Percentiles rank a stretch among this genome's conserved stretches.
phyloP scores from a whole-genome alignment of 2,797 vertebrate genomes.

The Echeneis naucrates region DNA sequence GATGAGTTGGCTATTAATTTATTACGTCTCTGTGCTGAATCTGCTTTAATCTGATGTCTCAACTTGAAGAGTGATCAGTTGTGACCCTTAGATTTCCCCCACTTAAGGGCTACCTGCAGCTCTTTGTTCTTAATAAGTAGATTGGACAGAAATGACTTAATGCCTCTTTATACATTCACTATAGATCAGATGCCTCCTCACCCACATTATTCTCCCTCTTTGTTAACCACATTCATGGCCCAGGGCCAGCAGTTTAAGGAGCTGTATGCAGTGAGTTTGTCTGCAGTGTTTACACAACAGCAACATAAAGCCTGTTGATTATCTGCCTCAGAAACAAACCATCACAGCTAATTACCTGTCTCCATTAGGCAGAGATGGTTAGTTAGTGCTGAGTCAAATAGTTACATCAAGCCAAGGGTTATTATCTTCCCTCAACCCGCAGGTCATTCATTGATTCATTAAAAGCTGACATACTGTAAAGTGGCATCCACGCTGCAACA shows the following conservation, averaged over 20 bases:
- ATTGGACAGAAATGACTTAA: slow-evolving; percentile 24
- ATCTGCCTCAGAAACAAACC: slow-evolving; percentile 42
- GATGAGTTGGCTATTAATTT: neutral
- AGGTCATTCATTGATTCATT: neutral
- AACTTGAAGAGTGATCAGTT: neutral
- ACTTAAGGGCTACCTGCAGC: neutral
- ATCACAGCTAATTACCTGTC: slow-evolving; percentile 39
- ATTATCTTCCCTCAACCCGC: neutral
- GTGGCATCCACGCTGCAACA: too few relatives aligned
- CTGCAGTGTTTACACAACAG: slow-evolving; percentile 78
- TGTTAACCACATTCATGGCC: slow-evolving; percentile 34
- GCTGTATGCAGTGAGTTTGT: slow-evolving; percentile 33
- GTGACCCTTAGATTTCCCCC: neutral
- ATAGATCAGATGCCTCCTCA: slow-evolving; percentile 18
- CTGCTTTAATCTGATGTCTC: neutral
- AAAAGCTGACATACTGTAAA: neutral
- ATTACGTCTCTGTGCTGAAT: neutral
- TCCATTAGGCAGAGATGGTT: slow-evolving; percentile 15
- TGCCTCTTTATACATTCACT: slow-evolving; percentile 23
- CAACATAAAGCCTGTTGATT: slow-evolving; percentile 63
- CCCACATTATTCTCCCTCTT: slow-evolving; percentile 8
- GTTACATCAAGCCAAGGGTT: neutral
- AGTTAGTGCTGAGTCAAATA: slow-evolving; percentile 3
- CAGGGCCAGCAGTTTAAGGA: slow-evolving; percentile 3
- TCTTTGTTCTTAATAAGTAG: slow-evolving; percentile 20